Conservation (phyloP, 2,113 vertebrate species). For the Columbina picui region DNA sequence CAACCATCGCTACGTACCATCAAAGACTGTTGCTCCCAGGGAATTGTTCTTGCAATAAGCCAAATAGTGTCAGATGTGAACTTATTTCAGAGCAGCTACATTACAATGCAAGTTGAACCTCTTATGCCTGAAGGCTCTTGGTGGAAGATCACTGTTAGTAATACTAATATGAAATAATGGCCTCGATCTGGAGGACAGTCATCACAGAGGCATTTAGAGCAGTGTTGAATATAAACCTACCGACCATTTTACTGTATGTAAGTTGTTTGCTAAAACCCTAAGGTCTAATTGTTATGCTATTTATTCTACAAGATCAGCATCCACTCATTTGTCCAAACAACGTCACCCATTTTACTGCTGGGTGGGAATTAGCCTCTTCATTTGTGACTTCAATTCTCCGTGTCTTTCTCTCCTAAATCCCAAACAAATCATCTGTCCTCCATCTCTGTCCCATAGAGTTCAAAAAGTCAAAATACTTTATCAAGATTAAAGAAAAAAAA, state of each 20-base stretch:
- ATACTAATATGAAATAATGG: background rate
- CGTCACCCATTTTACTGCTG: background rate
- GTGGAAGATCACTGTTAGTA: background rate
- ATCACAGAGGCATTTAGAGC: background rate
- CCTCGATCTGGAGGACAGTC: background rate
- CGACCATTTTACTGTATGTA: background rate
- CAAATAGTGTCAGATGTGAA: background rate
- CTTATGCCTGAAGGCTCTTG: background rate
- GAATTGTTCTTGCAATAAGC: background rate
- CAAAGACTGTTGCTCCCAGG: background rate
- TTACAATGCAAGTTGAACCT: background rate
- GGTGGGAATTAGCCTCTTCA: background rate
- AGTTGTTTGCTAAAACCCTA: background rate
- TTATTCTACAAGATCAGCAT: background rate
- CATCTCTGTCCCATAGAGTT: background rate
- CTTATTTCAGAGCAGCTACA: background rate
- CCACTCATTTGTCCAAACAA: background rate
- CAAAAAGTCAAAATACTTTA: background rate
- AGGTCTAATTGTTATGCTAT: background rate
- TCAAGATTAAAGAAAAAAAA: background rate
- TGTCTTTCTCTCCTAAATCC: background rate
- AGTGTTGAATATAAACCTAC: background rate
- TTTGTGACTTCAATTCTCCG: background rate
- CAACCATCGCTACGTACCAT: background rate
- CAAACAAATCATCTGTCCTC: background rate